Conservation (phyloP, 1,140 invertebrate species). For the Cyclina sinensis region DNA sequence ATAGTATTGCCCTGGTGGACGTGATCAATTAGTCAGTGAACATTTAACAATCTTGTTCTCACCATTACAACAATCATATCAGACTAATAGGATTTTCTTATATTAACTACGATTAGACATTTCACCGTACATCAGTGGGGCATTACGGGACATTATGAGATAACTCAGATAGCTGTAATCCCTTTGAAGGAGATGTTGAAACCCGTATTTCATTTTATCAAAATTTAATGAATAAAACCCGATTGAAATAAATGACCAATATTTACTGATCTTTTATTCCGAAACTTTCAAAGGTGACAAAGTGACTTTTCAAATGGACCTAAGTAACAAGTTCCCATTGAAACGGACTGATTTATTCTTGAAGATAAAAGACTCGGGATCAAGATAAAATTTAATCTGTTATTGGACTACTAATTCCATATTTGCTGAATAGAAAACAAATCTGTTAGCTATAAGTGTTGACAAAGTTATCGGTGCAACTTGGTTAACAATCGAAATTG, state of each 20-base stretch:
- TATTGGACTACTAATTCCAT: too few relatives aligned
- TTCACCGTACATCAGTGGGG: slow-evolving; percentile 46
- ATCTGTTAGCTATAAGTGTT: too few relatives aligned
- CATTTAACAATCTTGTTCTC: slow-evolving; percentile 38
- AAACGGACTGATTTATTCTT: slow-evolving; percentile 27
- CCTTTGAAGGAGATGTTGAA: slow-evolving; percentile 37
- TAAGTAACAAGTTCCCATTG: not conserved
- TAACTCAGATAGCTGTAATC: slow-evolving; percentile 45
- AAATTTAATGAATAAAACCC: slow-evolving; percentile 45
- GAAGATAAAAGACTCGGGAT: not conserved
- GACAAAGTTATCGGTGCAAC: too few relatives aligned
- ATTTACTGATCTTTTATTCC: slow-evolving; percentile 24
- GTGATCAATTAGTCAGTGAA: not conserved
- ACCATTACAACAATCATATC: slow-evolving; percentile 58
- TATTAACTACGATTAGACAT: slow-evolving; percentile 56
- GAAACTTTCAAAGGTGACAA: slow-evolving; percentile 44
- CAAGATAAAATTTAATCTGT: not conserved
- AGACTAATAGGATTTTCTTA: slow-evolving; percentile 47
- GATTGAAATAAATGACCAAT: slow-evolving; percentile 41
- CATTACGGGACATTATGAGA: slow-evolving; percentile 48
- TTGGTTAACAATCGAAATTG: too few relatives aligned
- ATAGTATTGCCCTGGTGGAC: too few relatives aligned
- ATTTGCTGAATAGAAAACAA: too few relatives aligned
- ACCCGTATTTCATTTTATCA: slow-evolving; percentile 52
- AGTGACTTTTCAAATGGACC: slow-evolving; percentile 44